A percentile compares a stretch with the other conserved stretches of the same genome.
phyloP scores from a whole-genome alignment of 2,888 invertebrate species.

The Caenorhabditis angaria region DNA sequence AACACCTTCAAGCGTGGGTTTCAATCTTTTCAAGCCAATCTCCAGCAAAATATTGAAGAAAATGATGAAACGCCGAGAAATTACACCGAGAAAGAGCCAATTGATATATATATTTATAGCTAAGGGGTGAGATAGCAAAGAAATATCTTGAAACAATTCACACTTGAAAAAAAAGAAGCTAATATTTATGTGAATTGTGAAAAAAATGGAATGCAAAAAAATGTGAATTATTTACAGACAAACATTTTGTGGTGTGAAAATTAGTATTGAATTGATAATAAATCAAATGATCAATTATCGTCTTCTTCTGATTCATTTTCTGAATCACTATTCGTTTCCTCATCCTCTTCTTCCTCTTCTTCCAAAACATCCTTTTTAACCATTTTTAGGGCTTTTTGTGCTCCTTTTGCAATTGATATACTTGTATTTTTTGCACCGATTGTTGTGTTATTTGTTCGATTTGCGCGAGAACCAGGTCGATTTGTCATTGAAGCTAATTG shows the following conservation, averaged over 20 bases:
- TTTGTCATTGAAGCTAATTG: not conserved
- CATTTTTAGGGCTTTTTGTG: not conserved
- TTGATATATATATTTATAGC: constrained; percentile 3
- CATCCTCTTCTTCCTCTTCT: not conserved
- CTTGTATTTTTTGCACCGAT: not conserved
- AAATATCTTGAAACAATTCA: not conserved
- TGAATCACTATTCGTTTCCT: not conserved
- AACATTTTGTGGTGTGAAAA: too few species aligned
- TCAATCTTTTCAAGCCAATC: not conserved
- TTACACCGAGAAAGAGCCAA: not conserved
- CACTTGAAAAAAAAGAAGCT: not conserved
- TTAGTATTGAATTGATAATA: too few species aligned
- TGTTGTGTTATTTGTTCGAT: not conserved
- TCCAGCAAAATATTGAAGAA: not conserved
- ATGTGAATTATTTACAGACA: not conserved
- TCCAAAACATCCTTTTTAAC: not conserved
- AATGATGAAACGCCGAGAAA: not conserved
- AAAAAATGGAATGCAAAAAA: not conserved
- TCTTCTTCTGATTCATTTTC: not conserved
- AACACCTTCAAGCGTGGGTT: not conserved
- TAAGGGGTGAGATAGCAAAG: not conserved
- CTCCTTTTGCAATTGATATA: not conserved
- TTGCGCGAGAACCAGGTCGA: not conserved
- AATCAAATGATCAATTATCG: too few species aligned
- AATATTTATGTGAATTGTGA: not conserved